phyloP scores from a whole-genome alignment of 2,888 invertebrate genomes.

The Macrosiphum euphorbiae region DNA sequence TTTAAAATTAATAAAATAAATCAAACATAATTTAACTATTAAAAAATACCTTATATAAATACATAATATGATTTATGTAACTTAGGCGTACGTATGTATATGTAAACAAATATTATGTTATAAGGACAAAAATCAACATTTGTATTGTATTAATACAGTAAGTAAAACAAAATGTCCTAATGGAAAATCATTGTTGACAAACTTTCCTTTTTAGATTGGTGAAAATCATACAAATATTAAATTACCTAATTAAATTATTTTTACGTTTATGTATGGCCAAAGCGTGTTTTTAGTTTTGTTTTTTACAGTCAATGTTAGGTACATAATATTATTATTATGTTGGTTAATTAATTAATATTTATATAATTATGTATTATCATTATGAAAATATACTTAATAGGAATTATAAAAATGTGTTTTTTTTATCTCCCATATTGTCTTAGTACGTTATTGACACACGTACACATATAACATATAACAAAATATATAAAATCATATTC shows the following conservation, averaged over 20 bases:
- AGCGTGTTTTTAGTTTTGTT: conserved; percentile 60
- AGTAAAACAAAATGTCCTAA: conserved; percentile 44
- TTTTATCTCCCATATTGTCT: not conserved
- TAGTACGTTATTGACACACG: not conserved
- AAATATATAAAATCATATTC: not conserved
- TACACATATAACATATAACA: not conserved
- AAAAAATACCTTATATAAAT: conserved; percentile 36
- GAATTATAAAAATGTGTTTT: conserved; percentile 55
- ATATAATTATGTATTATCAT: conserved; percentile 65
- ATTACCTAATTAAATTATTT: conserved; percentile 55
- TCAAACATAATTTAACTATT: conserved; percentile 48
- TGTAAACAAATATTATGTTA: conserved; percentile 47
- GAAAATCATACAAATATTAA: conserved; percentile 36
- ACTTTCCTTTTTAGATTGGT: conserved; percentile 42
- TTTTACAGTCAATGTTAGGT: conserved; percentile 64
- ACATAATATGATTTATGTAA: conserved; percentile 36
- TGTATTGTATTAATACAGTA: conserved; percentile 21
- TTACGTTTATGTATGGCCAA: conserved; percentile 61
- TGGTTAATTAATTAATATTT: conserved; percentile 62
- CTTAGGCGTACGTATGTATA: conserved; percentile 38
- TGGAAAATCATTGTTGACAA: conserved; percentile 19
- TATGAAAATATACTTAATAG: conserved; percentile 63
- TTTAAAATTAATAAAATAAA: conserved; percentile 21
- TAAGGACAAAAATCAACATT: conserved; percentile 56
- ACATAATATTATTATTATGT: conserved; percentile 58